These are phyloP conservation scores for Enteromius treurensis DNA, from an alignment of 2,797 vertebrate species.

Conservation along the genomic window DNA sequence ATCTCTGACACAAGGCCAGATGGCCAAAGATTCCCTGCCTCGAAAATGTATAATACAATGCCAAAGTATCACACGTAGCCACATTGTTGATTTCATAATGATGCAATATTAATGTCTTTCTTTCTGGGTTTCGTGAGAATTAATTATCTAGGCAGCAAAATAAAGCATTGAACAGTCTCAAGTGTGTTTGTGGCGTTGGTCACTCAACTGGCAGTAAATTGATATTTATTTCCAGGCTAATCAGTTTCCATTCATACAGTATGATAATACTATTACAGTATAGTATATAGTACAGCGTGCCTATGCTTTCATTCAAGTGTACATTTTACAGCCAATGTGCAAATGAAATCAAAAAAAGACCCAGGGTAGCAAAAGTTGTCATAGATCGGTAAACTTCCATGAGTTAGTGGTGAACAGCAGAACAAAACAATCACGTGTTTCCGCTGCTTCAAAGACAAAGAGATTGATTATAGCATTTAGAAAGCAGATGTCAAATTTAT, in stretches of 20 bases:
- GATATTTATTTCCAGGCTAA: background rate
- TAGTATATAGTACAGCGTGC: background rate
- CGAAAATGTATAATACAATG: background rate
- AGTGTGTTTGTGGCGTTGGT: slow-evolving; percentile 5
- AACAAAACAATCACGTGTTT: background rate
- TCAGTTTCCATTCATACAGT: background rate
- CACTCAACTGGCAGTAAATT: background rate
- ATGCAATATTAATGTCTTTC: background rate
- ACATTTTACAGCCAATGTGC: background rate
- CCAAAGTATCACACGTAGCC: background rate
- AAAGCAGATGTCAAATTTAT: background rate
- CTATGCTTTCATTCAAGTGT: background rate
- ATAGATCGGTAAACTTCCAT: background rate
- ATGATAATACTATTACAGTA: background rate
- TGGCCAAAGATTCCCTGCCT: background rate
- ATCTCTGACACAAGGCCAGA: slow-evolving; percentile 24
- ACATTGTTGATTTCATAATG: slow-evolving; percentile 17
- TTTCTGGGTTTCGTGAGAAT: background rate
- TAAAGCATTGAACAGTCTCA: background rate
- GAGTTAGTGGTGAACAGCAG: background rate
- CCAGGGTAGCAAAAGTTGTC: background rate
- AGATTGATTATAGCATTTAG: background rate
- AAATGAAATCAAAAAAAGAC: background rate
- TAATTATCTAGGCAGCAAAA: slow-evolving; percentile 16
- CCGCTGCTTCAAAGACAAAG: background rate